Percentiles rank a stretch among this genome's conserved stretches.
phyloP scores from a whole-genome alignment of 1,140 invertebrate species.

The Pseudomyrmex dendroicus region DNA sequence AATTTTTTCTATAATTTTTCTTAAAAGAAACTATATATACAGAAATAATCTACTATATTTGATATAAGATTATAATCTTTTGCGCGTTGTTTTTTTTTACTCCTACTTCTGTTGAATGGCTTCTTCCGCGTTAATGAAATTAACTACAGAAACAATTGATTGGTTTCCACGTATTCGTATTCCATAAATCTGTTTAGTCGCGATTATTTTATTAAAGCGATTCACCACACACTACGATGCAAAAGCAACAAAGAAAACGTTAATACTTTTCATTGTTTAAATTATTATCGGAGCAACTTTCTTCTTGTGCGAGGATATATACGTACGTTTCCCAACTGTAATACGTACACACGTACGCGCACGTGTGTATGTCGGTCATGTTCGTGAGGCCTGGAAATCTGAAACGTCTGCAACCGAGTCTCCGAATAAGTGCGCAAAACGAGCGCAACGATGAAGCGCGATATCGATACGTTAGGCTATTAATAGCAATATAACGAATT shows the following conservation, averaged over 20 bases:
- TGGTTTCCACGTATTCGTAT: slow-evolving; percentile 9
- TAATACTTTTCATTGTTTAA: background rate
- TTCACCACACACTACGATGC: slow-evolving; percentile 3
- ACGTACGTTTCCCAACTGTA: no score
- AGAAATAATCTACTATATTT: no score
- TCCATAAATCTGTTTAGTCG: slow-evolving; percentile 29
- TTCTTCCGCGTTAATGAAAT: slow-evolving; percentile 29
- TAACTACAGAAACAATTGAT: slow-evolving; percentile 27
- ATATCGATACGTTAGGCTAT: slow-evolving; percentile 49
- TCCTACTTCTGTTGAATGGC: background rate
- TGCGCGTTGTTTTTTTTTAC: background rate
- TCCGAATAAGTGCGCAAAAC: slow-evolving; percentile 50
- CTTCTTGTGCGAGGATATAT: no score
- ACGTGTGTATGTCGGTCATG: slow-evolving; percentile 8
- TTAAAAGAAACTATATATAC: no score
- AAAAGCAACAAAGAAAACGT: slow-evolving; percentile 12
- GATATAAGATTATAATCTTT: background rate
- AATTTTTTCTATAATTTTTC: background rate
- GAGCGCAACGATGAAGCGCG: slow-evolving; percentile 51
- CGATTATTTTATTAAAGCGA: slow-evolving; percentile 21
- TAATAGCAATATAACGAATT: slow-evolving; percentile 58
- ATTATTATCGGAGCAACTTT: no score
- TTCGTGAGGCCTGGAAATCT: slow-evolving; percentile 15
- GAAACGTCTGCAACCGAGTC: slow-evolving; percentile 46
- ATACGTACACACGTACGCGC: background rate